Evolutionary conservation across 2,888 invertebrate species (phyloP).

Genomic region (Microplitis manilae): DNA sequence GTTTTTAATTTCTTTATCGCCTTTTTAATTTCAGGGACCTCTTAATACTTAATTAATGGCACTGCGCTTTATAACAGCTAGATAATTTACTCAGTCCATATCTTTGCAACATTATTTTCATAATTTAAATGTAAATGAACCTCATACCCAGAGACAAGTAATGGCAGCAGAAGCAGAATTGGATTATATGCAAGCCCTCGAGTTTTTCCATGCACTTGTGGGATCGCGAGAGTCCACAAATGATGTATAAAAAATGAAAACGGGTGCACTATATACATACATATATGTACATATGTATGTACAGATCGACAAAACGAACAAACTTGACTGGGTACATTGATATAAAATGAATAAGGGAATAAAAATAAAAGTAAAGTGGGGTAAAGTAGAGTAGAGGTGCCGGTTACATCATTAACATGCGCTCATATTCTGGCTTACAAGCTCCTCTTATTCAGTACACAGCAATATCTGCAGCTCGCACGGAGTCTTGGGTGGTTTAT

Average conservation of each 20-base stretch:
- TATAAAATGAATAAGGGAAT: constrained; percentile 22
- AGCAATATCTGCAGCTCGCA: neutral
- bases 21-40: too few species aligned
- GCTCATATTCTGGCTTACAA: constrained; percentile 60
- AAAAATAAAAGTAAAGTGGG: neutral
- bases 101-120: too few species aligned
- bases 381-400: constrained; percentile 9
- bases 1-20: too few species aligned
- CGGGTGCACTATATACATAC: constrained; percentile 36
- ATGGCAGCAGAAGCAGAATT: constrained; percentile 28
- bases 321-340: neutral
- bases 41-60: too few species aligned
- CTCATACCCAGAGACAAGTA: too few species aligned
- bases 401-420: constrained; percentile 69
- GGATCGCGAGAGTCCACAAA: constrained; percentile 62
- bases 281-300: constrained; percentile 15
- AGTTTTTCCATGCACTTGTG: constrained; percentile 58
- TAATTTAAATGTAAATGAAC: too few species aligned
- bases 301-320: too few species aligned
- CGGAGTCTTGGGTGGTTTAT: neutral
- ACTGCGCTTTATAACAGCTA: too few species aligned
- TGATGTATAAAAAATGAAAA: constrained; percentile 72
- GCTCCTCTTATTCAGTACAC: constrained; percentile 37
- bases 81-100: too few species aligned
- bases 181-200: constrained; percentile 31